Conservation (phyloP, 2,888 invertebrate genomes). For the Ophraella communa region DNA sequence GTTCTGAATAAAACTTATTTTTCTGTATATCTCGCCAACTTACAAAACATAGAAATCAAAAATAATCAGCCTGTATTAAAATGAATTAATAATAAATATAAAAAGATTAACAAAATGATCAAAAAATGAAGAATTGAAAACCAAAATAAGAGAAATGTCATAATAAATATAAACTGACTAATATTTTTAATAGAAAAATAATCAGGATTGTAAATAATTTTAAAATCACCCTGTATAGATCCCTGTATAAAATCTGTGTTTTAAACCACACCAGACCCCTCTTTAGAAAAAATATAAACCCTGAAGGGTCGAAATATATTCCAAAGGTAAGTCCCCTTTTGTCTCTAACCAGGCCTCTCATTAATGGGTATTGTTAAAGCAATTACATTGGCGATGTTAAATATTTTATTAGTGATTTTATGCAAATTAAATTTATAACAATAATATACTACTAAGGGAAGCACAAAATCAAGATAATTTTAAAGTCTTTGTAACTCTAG, state of each 20-base stretch:
- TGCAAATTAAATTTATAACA: not conserved
- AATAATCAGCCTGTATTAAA: too few species aligned
- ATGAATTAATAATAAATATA: too few species aligned
- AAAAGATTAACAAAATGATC: too few species aligned
- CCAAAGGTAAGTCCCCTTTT: conserved; percentile 40
- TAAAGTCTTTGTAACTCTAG: too few species aligned
- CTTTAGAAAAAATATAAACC: conserved; percentile 40
- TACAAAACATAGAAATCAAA: too few species aligned
- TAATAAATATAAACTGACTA: too few species aligned
- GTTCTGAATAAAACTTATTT: too few species aligned
- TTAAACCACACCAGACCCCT: conserved; percentile 20
- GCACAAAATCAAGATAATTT: too few species aligned
- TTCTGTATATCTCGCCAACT: too few species aligned
- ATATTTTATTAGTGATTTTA: not conserved
- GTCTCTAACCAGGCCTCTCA: conserved; percentile 41
- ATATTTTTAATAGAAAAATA: too few species aligned
- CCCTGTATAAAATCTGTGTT: conserved; percentile 19
- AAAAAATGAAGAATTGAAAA: too few species aligned
- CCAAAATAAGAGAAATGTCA: too few species aligned
- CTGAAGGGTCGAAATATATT: conserved; percentile 41
- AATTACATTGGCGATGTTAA: not conserved
- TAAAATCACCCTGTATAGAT: not conserved
- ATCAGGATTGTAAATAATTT: not conserved
- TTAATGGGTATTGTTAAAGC: conserved; percentile 38
- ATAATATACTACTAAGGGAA: not conserved